Evolutionary conservation across 2,888 invertebrate genomes (phyloP).

Genomic region (Sarcophaga carnaria): DNA sequence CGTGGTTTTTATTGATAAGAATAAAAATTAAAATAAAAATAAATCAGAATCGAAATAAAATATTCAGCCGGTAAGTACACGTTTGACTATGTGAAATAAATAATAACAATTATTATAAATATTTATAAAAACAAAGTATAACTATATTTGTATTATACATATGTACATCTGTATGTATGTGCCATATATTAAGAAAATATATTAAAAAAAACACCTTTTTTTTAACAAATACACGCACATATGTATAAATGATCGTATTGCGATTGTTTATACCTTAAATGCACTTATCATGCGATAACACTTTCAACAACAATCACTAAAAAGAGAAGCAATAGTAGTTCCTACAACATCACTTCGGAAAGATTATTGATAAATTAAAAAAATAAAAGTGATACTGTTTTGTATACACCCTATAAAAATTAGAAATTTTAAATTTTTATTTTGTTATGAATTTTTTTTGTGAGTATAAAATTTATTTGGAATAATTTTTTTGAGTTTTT

Average conservation of each 20-base stretch:
- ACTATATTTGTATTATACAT: no score
- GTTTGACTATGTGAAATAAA: conserved; percentile 26
- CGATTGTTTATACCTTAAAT: conserved; percentile 49
- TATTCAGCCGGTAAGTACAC: conserved; percentile 23
- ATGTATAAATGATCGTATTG: conserved; percentile 15
- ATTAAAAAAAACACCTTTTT: not conserved
- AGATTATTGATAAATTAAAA: no score
- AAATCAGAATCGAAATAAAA: not conserved
- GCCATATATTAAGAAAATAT: no score
- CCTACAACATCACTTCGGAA: no score
- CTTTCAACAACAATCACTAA: conserved; percentile 7
- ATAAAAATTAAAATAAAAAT: conserved; percentile 3
- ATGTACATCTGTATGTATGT: no score
- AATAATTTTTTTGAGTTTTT: no score
- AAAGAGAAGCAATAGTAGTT: not conserved
- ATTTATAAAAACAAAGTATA: not conserved
- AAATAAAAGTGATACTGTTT: no score
- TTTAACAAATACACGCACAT: not conserved
- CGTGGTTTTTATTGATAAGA: conserved; percentile 39
- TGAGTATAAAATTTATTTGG: no score
- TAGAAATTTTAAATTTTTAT: no score
- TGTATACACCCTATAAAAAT: no score
- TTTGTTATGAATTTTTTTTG: no score
- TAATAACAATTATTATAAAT: conserved; percentile 32
- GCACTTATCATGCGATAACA: conserved; percentile 60